Percentiles rank a stretch among this genome's conserved stretches.
Evolutionary conservation across 2,797 vertebrate genomes (phyloP).

Genomic region (Liparis tanakae): DNA sequence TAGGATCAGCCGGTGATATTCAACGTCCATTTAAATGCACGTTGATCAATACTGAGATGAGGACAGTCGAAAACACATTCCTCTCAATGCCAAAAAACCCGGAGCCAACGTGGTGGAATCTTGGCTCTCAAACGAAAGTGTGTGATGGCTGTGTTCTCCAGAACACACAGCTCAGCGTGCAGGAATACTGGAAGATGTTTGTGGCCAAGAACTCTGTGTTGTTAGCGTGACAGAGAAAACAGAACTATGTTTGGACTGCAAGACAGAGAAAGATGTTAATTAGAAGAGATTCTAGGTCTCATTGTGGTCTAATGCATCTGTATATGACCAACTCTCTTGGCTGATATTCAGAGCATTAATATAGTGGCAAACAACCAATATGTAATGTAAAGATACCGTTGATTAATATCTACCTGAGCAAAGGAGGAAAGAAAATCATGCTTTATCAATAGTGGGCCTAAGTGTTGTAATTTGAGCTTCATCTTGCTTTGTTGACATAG

Average conservation of each 20-base stretch:
- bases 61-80: constrained; percentile 72
- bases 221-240: constrained; percentile 68
- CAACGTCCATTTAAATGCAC: constrained; percentile 21
- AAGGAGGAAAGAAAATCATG: neutral
- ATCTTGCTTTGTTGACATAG: neutral
- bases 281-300: constrained; percentile 29
- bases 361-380: neutral
- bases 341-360: neutral
- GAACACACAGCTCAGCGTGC: constrained; percentile 76
- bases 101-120: constrained; percentile 74
- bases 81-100: constrained; percentile 55
- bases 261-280: constrained; percentile 44
- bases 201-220: constrained; percentile 63
- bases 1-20: constrained; percentile 48
- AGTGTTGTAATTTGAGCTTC: neutral
- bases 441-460: neutral
- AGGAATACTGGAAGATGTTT: constrained; percentile 69
- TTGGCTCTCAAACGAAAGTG: constrained; percentile 76
- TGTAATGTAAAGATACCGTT: neutral
- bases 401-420: neutral
- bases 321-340: neutral
- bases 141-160: constrained; percentile 72
- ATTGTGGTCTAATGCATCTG: constrained; percentile 11
- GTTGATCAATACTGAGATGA: constrained; percentile 40
- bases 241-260: constrained; percentile 40